These are phyloP conservation scores for Cyclargus thomasi DNA, from an alignment of 1,140 invertebrate species.

Conservation along the genomic window DNA sequence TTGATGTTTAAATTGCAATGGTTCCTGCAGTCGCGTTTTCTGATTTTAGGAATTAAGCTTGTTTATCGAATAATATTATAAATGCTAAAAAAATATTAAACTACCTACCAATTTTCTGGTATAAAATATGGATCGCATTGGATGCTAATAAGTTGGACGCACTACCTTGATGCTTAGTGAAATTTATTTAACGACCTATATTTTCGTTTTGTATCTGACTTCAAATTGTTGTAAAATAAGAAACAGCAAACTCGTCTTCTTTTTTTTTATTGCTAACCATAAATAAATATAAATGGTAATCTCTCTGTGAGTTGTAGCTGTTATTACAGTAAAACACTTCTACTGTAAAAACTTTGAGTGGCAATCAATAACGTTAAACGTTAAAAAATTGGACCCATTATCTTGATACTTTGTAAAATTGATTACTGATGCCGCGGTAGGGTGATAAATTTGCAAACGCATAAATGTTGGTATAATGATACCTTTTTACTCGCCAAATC, in stretches of 20 bases:
- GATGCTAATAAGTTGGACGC: no score
- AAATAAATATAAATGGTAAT: slow-evolving; percentile 1
- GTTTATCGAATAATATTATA: no score
- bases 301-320: neutral
- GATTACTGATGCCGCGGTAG: neutral
- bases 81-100: no score
- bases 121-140: no score
- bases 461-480: neutral
- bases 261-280: neutral
- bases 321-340: neutral
- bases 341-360: slow-evolving; percentile 11
- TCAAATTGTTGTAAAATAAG: neutral
- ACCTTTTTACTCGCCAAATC: neutral
- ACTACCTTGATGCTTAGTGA: no score
- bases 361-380: slow-evolving; percentile 10
- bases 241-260: neutral
- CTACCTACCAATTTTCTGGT: no score
- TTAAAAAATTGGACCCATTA: slow-evolving; percentile 8
- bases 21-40: no score
- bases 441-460: slow-evolving; percentile 8
- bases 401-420: neutral
- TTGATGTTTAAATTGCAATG: no score
- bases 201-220: no score
- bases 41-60: no score
- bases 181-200: no score